Evolutionary conservation across 2,797 vertebrate genomes (phyloP).

Genomic region (Paedocypris micromegethes): DNA sequence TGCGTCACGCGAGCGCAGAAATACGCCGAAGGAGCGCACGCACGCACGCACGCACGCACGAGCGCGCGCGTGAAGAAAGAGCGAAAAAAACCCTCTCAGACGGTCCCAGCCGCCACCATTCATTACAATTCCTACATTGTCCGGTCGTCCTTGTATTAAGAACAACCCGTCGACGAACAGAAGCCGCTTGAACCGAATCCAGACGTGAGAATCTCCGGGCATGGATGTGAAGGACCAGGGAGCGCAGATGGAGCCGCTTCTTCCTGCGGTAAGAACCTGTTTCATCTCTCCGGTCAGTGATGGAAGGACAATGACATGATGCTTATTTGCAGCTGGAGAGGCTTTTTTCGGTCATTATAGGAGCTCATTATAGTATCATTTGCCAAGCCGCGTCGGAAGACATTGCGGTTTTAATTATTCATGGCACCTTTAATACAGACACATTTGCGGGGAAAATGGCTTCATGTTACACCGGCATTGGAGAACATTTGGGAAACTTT

Average conservation of each 20-base stretch:
- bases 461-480: background rate
- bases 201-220: conserved; percentile 55
- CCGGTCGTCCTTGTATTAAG: background rate
- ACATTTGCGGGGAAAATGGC: conserved; percentile 12
- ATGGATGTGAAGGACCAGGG: conserved; percentile 96
- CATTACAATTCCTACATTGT: background rate
- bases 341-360: background rate
- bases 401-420: conserved; percentile 26
- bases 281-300: background rate
- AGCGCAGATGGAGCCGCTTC: conserved; percentile 95
- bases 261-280: conserved; percentile 81
- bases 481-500: too few species aligned
- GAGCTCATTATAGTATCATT: conserved; percentile 17
- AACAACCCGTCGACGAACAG: conserved; percentile 7
- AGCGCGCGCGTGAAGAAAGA: conserved; percentile 55
- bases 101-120: background rate
- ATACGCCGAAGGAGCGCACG: conserved; percentile 40
- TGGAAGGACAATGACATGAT: conserved; percentile 7
- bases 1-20: conserved; percentile 42
- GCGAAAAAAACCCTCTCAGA: conserved; percentile 54
- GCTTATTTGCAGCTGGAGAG: background rate
- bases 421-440: conserved; percentile 11
- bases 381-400: conserved; percentile 27
- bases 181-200: conserved; percentile 37
- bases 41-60: conserved; percentile 55